A percentile compares a stretch with the other conserved stretches of the same genome.
phyloP scores from a whole-genome alignment of 2,797 vertebrate species.

The Characodon lateralis region DNA sequence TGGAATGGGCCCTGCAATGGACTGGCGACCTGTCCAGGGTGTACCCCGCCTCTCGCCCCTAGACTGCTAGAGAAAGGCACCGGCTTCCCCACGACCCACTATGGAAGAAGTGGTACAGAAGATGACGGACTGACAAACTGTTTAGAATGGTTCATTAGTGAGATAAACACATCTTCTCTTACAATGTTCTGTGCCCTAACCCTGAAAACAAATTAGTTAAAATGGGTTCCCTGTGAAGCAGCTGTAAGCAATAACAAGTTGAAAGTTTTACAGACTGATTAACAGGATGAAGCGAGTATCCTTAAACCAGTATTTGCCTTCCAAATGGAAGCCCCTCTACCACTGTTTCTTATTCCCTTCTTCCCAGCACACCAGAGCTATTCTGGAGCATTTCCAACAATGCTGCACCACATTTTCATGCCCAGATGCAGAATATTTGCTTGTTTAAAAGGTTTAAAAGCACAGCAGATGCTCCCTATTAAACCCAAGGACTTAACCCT shows the following conservation, averaged over 20 bases:
- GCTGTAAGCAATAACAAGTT: conserved; percentile 5
- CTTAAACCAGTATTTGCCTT: conserved; percentile 17
- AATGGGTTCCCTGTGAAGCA: neutral
- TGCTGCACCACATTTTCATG: conserved; percentile 36
- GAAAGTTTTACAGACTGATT: conserved; percentile 16
- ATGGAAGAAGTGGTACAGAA: no score
- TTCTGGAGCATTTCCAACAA: conserved; percentile 56
- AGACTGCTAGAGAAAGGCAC: no score
- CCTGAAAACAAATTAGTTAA: neutral
- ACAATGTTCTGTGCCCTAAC: neutral
- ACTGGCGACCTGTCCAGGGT: no score
- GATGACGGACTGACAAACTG: no score
- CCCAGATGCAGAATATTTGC: conserved; percentile 58
- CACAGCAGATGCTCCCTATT: conserved; percentile 60
- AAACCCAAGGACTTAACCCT: conserved; percentile 53
- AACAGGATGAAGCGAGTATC: conserved; percentile 15
- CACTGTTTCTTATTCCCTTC: conserved; percentile 4
- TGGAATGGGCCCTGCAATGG: no score
- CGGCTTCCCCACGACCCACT: no score
- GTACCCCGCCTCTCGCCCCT: no score
- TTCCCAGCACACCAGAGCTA: conserved; percentile 22
- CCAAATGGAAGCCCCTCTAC: conserved; percentile 10
- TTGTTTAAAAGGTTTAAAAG: conserved; percentile 55
- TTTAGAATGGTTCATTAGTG: neutral
- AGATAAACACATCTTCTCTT: neutral